Conservation (phyloP, 2,113 vertebrate genomes). For the Nibea coibor region DNA sequence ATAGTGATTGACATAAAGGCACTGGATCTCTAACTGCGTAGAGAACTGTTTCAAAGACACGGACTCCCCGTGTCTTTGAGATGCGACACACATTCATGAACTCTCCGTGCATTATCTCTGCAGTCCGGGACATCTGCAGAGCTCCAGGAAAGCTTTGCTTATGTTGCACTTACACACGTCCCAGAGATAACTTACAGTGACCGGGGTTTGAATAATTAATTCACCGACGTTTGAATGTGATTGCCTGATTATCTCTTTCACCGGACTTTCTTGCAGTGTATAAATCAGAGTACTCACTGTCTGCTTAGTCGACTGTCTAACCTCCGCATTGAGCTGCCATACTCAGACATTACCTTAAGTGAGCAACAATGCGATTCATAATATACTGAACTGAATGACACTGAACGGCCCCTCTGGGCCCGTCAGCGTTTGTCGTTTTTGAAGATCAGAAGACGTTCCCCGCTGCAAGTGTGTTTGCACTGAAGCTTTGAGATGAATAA, state of each 20-base stretch:
- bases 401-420: slow-evolving; percentile 27
- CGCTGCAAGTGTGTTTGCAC: slow-evolving; percentile 23
- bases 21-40: slow-evolving; percentile 78
- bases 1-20: slow-evolving; percentile 81
- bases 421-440: slow-evolving; percentile 30
- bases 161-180: slow-evolving; percentile 77
- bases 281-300: slow-evolving; percentile 78
- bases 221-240: slow-evolving; percentile 62
- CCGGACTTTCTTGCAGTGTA: slow-evolving; percentile 85
- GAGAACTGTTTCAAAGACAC: slow-evolving; percentile 63
- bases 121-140: slow-evolving; percentile 69
- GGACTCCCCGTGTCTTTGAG: slow-evolving; percentile 36
- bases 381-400: slow-evolving; percentile 30
- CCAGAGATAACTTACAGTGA: slow-evolving; percentile 88
- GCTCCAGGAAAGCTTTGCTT: slow-evolving; percentile 66
- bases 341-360: slow-evolving; percentile 40
- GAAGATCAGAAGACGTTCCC: slow-evolving; percentile 32
- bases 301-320: slow-evolving; percentile 1
- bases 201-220: slow-evolving; percentile 84
- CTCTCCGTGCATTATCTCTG: slow-evolving; percentile 29
- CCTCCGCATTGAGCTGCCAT: slow-evolving; percentile 30
- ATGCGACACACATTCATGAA: slow-evolving; percentile 52
- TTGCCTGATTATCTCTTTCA: slow-evolving; percentile 84
- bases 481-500: slow-evolving; percentile 40
- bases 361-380: slow-evolving; percentile 39